Percentiles rank a stretch among this genome's conserved stretches.
Evolutionary conservation across 2,888 invertebrate species (phyloP).

Genomic region (Dynastes grantii): DNA sequence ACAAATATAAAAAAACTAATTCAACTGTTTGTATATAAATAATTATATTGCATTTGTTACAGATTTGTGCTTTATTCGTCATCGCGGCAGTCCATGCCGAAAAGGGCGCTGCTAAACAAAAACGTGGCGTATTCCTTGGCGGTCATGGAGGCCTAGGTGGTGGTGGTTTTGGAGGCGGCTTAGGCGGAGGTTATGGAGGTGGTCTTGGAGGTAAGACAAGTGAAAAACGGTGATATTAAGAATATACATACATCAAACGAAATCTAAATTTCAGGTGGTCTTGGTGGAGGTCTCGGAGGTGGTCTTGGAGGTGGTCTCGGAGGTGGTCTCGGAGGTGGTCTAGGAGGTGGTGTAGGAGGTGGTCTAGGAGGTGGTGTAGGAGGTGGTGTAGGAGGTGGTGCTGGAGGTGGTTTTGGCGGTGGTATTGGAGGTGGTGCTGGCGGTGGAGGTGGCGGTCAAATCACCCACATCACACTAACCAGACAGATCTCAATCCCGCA

Average conservation of each 20-base stretch:
- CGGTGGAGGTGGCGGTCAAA: conserved; percentile 47
- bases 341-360: no score
- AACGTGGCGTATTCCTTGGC: conserved; percentile 49
- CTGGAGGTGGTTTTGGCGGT: conserved; percentile 35
- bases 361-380: conserved; percentile 33
- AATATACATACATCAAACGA: no score
- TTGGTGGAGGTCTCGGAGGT: conserved; percentile 26
- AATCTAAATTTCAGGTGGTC: no score
- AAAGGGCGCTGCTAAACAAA: conserved; percentile 47
- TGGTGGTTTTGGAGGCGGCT: conserved; percentile 44
- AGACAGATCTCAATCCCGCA: conserved; percentile 75
- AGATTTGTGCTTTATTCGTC: conserved; percentile 51
- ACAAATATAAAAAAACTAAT: conserved; percentile 4
- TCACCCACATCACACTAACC: conserved; percentile 75
- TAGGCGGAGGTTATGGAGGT: conserved; percentile 51
- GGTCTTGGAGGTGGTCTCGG: conserved; percentile 32
- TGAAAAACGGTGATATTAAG: no score
- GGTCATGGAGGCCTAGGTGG: conserved; percentile 50
- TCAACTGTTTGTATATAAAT: not conserved
- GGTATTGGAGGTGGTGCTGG: conserved; percentile 41
- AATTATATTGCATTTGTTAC: not conserved
- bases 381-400: conserved; percentile 42
- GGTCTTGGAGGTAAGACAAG: conserved; percentile 33
- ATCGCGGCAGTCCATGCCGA: conserved; percentile 50
- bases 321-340: conserved; percentile 36